These are phyloP conservation scores for Crotalus helleri DNA, from an alignment of 2,113 vertebrate species.

Conservation along the genomic window DNA sequence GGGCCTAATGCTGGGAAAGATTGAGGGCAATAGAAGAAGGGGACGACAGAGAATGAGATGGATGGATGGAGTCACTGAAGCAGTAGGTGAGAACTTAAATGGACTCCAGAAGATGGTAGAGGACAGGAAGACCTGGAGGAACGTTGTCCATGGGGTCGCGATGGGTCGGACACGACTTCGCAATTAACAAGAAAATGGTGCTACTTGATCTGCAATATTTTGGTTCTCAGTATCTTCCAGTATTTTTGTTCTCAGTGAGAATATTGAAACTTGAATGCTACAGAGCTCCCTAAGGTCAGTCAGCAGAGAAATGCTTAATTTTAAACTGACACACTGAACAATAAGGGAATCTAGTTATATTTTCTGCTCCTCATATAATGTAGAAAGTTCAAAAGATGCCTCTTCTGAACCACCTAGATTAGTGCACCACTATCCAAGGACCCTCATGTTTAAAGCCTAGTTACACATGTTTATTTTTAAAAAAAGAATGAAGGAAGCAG, in stretches of 20 bases:
- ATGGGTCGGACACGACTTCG: no score
- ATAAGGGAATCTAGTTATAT: neutral
- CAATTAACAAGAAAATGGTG: neutral
- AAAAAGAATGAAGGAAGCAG: slow-evolving; percentile 23
- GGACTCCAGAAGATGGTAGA: no score
- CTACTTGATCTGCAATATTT: neutral
- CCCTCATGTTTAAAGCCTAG: neutral
- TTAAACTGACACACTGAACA: neutral
- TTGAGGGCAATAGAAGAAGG: no score
- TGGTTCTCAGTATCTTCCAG: neutral
- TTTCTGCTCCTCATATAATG: neutral
- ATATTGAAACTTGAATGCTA: neutral
- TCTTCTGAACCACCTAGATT: neutral
- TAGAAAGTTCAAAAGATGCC: neutral
- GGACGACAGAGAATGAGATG: no score
- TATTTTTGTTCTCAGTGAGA: neutral
- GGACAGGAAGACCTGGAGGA: no score
- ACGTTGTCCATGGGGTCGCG: no score
- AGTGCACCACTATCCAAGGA: neutral
- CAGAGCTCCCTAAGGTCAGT: neutral
- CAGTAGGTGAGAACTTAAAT: no score
- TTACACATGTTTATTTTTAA: neutral
- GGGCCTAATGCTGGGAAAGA: no score
- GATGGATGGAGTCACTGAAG: no score
- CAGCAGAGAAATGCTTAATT: neutral